Percentiles rank a stretch among this genome's conserved stretches.
Evolutionary conservation across 2,113 vertebrate species (phyloP).

Genomic region (Sebastes schlegelii): DNA sequence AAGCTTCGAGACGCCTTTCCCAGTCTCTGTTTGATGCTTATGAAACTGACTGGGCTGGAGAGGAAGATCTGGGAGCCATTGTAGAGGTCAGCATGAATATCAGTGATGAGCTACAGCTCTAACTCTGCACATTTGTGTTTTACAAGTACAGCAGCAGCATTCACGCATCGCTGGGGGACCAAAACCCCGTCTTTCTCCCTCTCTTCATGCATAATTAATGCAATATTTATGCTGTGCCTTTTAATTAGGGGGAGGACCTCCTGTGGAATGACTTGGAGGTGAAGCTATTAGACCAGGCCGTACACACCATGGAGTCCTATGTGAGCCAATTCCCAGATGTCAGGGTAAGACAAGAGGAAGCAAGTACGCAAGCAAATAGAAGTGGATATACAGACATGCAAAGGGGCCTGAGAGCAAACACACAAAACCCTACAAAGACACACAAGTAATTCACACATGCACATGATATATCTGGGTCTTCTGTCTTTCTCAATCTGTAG

Average conservation of each 20-base stretch:
- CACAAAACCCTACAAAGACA: constrained; percentile 16
- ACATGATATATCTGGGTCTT: background rate
- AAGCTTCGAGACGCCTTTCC: constrained; percentile 90
- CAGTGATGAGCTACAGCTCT: background rate
- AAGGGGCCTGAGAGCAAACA: constrained; percentile 33
- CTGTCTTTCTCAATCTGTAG: constrained; percentile 71
- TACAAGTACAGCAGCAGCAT: constrained; percentile 5
- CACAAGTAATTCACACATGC: background rate
- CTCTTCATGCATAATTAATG: constrained; percentile 56
- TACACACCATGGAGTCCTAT: constrained; percentile 93
- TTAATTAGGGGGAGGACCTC: constrained; percentile 91
- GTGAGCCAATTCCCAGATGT: constrained; percentile 91
- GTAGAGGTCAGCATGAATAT: constrained; percentile 83
- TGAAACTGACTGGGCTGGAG: constrained; percentile 88
- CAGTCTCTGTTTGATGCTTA: constrained; percentile 93
- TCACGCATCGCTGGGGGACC: constrained; percentile 1
- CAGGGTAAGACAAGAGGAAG: constrained; percentile 80
- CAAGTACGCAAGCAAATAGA: background rate
- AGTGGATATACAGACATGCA: constrained; percentile 22
- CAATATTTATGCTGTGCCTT: constrained; percentile 18
- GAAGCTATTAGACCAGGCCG: constrained; percentile 90
- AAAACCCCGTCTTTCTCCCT: background rate
- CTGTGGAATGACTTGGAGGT: constrained; percentile 96
- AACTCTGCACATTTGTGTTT: background rate
- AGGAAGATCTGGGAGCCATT: constrained; percentile 88